A percentile compares a stretch with the other conserved stretches of the same genome.
Conservation (phyloP, 2,888 invertebrate genomes). For the Nipponacmea schrenckii region DNA sequence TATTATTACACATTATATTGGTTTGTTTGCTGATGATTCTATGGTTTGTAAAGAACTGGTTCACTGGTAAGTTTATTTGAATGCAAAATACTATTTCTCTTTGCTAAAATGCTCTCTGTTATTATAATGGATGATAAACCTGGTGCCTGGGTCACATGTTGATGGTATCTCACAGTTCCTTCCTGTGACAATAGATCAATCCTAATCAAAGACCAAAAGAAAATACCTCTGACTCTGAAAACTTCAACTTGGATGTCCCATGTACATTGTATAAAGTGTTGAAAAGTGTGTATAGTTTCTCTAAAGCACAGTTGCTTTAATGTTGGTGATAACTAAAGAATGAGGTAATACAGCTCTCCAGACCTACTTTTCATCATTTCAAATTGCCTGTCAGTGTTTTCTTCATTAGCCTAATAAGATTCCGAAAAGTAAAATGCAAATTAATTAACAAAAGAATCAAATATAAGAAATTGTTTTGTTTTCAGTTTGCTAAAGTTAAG, state of each 20-base stretch:
- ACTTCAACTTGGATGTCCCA: too few species aligned
- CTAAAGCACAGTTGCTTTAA: too few species aligned
- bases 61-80: constrained; percentile 39
- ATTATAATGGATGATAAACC: background rate
- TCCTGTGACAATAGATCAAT: too few species aligned
- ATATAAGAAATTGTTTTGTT: background rate
- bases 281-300: too few species aligned
- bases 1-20: constrained; percentile 49
- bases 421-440: background rate
- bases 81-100: too few species aligned
- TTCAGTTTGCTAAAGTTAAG: constrained; percentile 30
- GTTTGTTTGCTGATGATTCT: constrained; percentile 47
- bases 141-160: too few species aligned
- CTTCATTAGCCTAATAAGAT: background rate
- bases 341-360: background rate
- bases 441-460: too few species aligned
- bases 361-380: background rate
- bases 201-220: too few species aligned
- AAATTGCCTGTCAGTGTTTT: background rate
- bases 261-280: too few species aligned
- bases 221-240: too few species aligned
- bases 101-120: background rate
- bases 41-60: constrained; percentile 45
- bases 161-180: too few species aligned
- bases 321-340: too few species aligned